Evolutionary conservation across 2,888 invertebrate genomes (phyloP).

Genomic region (Criorhina ranunculi): DNA sequence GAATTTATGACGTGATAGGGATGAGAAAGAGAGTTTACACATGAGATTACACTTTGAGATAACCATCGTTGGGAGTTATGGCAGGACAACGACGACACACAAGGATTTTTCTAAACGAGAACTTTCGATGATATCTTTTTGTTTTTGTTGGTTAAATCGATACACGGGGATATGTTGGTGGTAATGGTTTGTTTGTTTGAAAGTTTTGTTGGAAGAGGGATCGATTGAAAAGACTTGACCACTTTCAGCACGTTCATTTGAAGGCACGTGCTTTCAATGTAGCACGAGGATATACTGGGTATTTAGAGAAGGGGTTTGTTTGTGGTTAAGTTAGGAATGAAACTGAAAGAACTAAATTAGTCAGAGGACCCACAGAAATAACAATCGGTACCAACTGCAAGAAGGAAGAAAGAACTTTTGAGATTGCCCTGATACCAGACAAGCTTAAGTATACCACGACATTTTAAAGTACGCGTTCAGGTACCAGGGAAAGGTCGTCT

Average conservation of each 20-base stretch:
- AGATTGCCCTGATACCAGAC: no score
- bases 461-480: no score
- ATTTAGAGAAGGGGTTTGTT: no score
- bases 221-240: not conserved
- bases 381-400: no score
- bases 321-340: no score
- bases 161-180: not conserved
- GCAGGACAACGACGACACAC: not conserved
- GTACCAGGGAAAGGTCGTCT: no score
- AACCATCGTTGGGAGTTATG: slow-evolving; percentile 15
- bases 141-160: slow-evolving; percentile 5
- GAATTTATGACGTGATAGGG: slow-evolving; percentile 67
- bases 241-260: not conserved
- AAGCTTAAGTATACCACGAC: no score
- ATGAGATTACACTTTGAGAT: slow-evolving; percentile 4
- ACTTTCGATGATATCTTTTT: slow-evolving; percentile 1
- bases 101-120: not conserved
- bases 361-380: no score
- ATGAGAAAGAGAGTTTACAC: slow-evolving; percentile 18
- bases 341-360: no score
- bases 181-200: slow-evolving; percentile 4
- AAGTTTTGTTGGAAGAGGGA: not conserved
- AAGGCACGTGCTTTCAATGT: not conserved
- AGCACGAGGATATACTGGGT: no score
- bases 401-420: no score